Evolutionary conservation across 2,113 vertebrate genomes (phyloP).

Genomic region (Orcinus orca): DNA sequence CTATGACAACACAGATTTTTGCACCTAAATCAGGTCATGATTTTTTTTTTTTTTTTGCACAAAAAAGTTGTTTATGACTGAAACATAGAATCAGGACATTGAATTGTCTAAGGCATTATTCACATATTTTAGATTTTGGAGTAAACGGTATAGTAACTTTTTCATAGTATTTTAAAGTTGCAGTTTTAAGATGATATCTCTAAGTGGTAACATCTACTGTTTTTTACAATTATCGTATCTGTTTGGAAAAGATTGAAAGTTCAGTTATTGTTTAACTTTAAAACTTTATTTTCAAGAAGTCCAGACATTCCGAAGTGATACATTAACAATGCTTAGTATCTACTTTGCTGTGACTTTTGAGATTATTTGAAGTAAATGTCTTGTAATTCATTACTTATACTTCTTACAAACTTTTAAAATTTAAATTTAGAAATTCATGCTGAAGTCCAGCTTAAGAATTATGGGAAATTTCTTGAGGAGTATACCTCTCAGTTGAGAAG

Average conservation of each 20-base stretch:
- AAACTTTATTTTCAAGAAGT: conserved; percentile 44
- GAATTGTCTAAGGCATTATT: neutral
- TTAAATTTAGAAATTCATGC: conserved; percentile 94
- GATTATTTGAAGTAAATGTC: conserved; percentile 33
- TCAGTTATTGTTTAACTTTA: conserved; percentile 48
- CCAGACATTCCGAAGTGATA: neutral
- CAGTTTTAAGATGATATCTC: neutral
- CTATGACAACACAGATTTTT: neutral
- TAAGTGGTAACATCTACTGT: neutral
- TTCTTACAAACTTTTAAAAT: conserved; percentile 58
- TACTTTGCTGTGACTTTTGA: conserved; percentile 22
- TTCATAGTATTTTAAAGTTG: neutral
- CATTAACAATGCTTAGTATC: neutral
- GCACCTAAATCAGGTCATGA: neutral
- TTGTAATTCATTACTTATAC: neutral
- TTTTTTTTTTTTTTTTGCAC: neutral
- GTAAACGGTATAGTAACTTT: neutral
- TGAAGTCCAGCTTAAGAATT: conserved; percentile 98
- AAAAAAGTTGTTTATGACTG: neutral
- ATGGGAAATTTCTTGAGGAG: conserved; percentile 95
- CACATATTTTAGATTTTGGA: neutral
- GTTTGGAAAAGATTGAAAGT: conserved; percentile 6
- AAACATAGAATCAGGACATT: neutral
- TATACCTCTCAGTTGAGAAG: conserved; percentile 95
- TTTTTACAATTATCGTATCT: conserved; percentile 15